These are phyloP conservation scores for Gastrophryne carolinensis DNA, from an alignment of 2,797 vertebrate species.

Conservation along the genomic window DNA sequence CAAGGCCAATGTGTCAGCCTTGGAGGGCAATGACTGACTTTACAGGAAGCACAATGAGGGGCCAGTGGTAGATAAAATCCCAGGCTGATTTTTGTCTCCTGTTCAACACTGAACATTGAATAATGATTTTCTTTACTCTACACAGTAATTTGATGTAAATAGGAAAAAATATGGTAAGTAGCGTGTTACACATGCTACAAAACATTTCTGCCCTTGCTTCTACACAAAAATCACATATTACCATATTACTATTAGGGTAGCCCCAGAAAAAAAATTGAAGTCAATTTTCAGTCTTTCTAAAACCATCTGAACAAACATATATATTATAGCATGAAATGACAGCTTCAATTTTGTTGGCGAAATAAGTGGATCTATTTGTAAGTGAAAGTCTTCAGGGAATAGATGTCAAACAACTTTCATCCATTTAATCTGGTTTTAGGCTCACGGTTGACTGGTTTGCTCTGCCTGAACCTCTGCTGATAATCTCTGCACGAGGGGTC, in stretches of 20 bases:
- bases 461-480: neutral
- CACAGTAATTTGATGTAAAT: neutral
- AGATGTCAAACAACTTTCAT: constrained; percentile 41
- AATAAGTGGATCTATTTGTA: constrained; percentile 27
- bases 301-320: neutral
- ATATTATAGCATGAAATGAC: neutral
- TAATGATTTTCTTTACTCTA: neutral
- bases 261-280: constrained; percentile 9
- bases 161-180: too few relatives aligned
- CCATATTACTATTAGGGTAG: too few relatives aligned
- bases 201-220: neutral
- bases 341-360: neutral
- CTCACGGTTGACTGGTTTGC: constrained; percentile 31
- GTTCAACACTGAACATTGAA: constrained; percentile 2
- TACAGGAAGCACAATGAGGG: too few relatives aligned
- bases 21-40: too few relatives aligned
- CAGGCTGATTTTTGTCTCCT: too few relatives aligned
- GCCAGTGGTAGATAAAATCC: too few relatives aligned
- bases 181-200: neutral
- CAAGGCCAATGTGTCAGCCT: too few relatives aligned
- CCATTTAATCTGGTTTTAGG: constrained; percentile 36
- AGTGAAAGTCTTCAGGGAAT: constrained; percentile 38
- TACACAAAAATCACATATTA: too few relatives aligned
- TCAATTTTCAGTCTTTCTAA: neutral
- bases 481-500: constrained; percentile 25